These are phyloP conservation scores for Eulemur rubriventer DNA, from an alignment of 2,797 vertebrate genomes.

Conservation along the genomic window DNA sequence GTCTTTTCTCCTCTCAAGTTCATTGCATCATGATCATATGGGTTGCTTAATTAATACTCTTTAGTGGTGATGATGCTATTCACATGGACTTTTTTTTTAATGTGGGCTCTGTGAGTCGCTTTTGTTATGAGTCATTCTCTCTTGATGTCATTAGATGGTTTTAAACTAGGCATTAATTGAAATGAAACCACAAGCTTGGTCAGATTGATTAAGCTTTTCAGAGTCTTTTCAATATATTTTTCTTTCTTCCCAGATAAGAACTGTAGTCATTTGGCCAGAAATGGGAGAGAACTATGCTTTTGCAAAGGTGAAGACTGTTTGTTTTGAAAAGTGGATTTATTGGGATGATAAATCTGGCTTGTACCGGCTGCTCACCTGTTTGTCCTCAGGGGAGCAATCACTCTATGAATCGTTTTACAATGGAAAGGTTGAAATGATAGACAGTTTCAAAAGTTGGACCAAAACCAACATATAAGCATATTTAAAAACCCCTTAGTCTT, in stretches of 20 bases:
- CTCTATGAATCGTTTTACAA: conserved; percentile 81
- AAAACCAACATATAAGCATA: conserved; percentile 62
- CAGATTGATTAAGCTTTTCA: conserved; percentile 60
- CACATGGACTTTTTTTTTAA: conserved; percentile 31
- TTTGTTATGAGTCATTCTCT: conserved; percentile 74
- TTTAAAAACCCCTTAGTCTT: conserved; percentile 23
- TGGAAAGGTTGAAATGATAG: conserved; percentile 83
- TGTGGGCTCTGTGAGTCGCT: conserved; percentile 44
- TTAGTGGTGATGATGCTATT: conserved; percentile 28
- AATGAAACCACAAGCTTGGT: conserved; percentile 73
- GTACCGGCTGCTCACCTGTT: conserved; percentile 85
- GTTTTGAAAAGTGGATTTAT: conserved; percentile 85
- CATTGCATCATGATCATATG: conserved; percentile 62
- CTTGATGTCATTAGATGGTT: conserved; percentile 65
- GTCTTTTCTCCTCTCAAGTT: conserved; percentile 38
- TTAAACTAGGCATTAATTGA: conserved; percentile 71
- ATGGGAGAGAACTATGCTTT: conserved; percentile 72
- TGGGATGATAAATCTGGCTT: conserved; percentile 80
- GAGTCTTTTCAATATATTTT: conserved; percentile 73
- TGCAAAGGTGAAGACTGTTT: conserved; percentile 78
- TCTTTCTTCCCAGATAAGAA: conserved; percentile 72
- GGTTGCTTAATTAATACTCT: conserved; percentile 67
- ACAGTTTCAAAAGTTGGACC: conserved; percentile 81
- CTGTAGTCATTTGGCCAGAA: conserved; percentile 36
- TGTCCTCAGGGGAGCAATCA: conserved; percentile 85